Conservation (phyloP, 1,140 invertebrate species). For the Eciton burchellii region DNA sequence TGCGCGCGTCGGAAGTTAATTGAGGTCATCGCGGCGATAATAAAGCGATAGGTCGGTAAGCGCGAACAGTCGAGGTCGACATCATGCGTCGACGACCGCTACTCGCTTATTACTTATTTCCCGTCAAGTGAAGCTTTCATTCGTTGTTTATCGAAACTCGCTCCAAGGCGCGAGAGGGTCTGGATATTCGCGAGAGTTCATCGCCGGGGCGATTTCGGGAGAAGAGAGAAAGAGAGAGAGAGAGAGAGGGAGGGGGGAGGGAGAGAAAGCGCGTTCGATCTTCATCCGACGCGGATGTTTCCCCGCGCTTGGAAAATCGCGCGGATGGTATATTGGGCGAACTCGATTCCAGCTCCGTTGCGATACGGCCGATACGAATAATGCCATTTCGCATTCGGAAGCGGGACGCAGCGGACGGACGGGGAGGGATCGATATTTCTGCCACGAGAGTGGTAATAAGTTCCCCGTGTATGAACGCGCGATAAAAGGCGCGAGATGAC, state of each 20-base stretch:
- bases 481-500: slow-evolving; percentile 14
- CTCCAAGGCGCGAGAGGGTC: background rate
- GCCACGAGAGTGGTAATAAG: background rate
- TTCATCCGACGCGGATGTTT: slow-evolving; percentile 28
- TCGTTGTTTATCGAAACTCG: slow-evolving; percentile 40
- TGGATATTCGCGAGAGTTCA: background rate
- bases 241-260: background rate
- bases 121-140: slow-evolving; percentile 7
- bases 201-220: background rate
- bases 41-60: background rate
- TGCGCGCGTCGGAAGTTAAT: slow-evolving; percentile 31
- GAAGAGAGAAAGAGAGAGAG: background rate
- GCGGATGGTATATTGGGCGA: slow-evolving; percentile 14
- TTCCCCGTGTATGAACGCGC: background rate
- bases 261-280: slow-evolving; percentile 25
- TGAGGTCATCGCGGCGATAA: background rate
- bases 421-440: background rate
- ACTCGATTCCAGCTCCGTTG: slow-evolving; percentile 22
- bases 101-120: slow-evolving; percentile 12
- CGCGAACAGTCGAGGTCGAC: background rate
- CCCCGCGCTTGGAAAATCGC: slow-evolving; percentile 19
- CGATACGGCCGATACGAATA: slow-evolving; percentile 35
- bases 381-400: background rate
- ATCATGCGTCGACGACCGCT: background rate
- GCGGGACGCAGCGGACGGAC: too few relatives aligned